A percentile compares a stretch with the other conserved stretches of the same genome.
These are phyloP conservation scores for Phymanthus crucifer DNA, from an alignment of 92 coral and sea anemone genomes.

Conservation along the genomic window DNA sequence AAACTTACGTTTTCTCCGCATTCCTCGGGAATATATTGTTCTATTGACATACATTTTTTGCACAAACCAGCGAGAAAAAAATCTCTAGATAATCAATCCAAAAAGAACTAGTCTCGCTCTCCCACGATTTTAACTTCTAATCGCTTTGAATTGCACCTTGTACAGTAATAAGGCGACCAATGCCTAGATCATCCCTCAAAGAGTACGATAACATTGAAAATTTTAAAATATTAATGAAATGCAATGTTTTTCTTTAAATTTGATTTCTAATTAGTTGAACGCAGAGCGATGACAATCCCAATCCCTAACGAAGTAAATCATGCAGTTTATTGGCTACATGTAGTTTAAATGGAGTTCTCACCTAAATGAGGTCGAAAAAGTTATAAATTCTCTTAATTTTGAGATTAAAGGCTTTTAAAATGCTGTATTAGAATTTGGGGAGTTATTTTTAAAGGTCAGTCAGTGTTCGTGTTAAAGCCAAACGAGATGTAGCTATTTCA, in stretches of 20 bases:
- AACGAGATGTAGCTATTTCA: too few relatives aligned
- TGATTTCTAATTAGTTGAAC: neutral
- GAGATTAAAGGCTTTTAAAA: too few relatives aligned
- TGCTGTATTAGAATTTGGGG: too few relatives aligned
- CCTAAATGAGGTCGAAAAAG: too few relatives aligned
- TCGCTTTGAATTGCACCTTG: neutral
- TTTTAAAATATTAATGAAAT: neutral
- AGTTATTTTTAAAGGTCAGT: too few relatives aligned
- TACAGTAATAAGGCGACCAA: conserved; percentile 13
- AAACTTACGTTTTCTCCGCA: conserved; percentile 11
- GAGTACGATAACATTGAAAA: neutral
- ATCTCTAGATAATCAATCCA: neutral
- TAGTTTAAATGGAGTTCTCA: too few relatives aligned
- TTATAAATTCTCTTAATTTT: too few relatives aligned
- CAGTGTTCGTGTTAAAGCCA: too few relatives aligned
- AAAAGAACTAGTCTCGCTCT: neutral
- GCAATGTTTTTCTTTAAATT: neutral
- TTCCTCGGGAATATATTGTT: conserved; percentile 13
- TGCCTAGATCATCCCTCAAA: neutral
- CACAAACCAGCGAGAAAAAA: neutral
- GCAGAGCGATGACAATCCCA: neutral
- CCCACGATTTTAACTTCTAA: neutral
- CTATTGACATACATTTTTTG: conserved; percentile 15
- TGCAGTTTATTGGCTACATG: neutral
- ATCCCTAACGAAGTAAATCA: neutral